phyloP scores from a whole-genome alignment of 2,888 invertebrate genomes.

The Cristatella mucedo region DNA sequence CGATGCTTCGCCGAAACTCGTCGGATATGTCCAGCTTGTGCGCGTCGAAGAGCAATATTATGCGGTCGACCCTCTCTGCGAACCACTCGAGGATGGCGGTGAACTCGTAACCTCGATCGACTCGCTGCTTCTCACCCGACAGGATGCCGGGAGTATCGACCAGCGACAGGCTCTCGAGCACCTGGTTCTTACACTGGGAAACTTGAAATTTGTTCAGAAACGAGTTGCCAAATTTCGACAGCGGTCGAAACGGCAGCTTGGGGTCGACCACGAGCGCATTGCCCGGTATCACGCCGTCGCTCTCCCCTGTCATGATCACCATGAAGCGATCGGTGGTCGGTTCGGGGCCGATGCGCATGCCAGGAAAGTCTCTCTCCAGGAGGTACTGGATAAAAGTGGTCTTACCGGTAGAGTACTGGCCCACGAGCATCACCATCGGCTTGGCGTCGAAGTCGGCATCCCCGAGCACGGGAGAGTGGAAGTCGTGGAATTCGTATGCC shows the following conservation, averaged over 20 bases:
- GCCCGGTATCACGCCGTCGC: constrained; percentile 52
- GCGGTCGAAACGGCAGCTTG: constrained; percentile 75
- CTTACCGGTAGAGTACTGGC: constrained; percentile 32
- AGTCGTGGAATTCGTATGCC: constrained; percentile 80
- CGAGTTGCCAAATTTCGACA: constrained; percentile 81
- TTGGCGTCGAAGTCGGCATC: constrained; percentile 17
- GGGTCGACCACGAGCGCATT: constrained; percentile 90
- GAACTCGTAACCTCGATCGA: constrained; percentile 66
- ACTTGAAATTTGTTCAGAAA: constrained; percentile 88
- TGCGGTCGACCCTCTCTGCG: constrained; percentile 18
- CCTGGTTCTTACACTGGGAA: constrained; percentile 68
- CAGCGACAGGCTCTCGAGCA: constrained; percentile 76
- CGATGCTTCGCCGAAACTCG: constrained; percentile 17
- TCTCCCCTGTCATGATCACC: constrained; percentile 16
- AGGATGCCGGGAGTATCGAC: constrained; percentile 75
- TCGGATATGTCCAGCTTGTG: constrained; percentile 19
- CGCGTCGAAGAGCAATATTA: constrained; percentile 18
- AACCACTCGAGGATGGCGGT: constrained; percentile 50
- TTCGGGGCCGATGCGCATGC: constrained; percentile 20
- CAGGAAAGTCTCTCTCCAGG: constrained; percentile 18
- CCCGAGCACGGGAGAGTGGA: constrained; percentile 74
- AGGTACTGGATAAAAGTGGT: constrained; percentile 26
- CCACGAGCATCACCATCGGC: constrained; percentile 26
- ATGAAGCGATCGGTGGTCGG: constrained; percentile 23
- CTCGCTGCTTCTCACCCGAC: constrained; percentile 82